Evolutionary conservation across 2,888 invertebrate genomes (phyloP).

Genomic region (Anoplius nigerrimus): DNA sequence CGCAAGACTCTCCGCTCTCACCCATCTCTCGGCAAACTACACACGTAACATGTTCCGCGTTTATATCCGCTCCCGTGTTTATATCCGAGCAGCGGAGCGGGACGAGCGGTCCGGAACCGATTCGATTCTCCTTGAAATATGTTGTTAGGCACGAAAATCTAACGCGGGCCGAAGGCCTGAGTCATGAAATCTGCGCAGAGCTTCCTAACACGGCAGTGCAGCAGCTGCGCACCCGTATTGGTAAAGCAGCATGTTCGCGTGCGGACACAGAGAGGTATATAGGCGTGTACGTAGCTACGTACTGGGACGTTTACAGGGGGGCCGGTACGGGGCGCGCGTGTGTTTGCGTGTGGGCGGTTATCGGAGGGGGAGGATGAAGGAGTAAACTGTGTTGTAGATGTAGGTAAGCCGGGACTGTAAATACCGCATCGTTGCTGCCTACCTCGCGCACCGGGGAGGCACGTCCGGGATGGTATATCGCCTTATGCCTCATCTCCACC

Average conservation of each 20-base stretch:
- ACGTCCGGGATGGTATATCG: conserved; percentile 48
- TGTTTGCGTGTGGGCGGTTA: conserved; percentile 44
- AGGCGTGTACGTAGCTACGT: background rate
- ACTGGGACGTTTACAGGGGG: conserved; percentile 1
- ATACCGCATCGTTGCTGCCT: conserved; percentile 57
- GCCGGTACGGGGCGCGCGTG: background rate
- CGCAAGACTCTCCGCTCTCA: too few relatives aligned
- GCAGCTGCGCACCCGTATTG: background rate
- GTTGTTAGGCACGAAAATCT: too few relatives aligned
- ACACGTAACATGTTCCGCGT: too few relatives aligned
- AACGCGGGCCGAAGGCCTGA: conserved; percentile 6
- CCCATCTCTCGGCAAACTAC: too few relatives aligned
- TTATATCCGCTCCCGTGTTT: too few relatives aligned
- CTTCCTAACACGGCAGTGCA: conserved; percentile 1
- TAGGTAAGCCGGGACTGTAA: conserved; percentile 53
- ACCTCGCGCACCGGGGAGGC: conserved; percentile 55
- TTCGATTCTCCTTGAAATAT: too few relatives aligned
- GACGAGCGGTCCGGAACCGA: too few relatives aligned
- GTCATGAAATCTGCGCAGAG: conserved; percentile 10
- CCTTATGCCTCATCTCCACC: conserved; percentile 34
- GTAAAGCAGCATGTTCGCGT: background rate
- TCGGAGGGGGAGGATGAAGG: conserved; percentile 29
- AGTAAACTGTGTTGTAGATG: conserved; percentile 39
- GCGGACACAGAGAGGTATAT: background rate
- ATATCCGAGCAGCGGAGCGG: too few relatives aligned